Percentiles rank a stretch among this genome's conserved stretches.
These are phyloP conservation scores for Gopherus flavomarginatus DNA, from an alignment of 2,113 vertebrate species.

Conservation along the genomic window DNA sequence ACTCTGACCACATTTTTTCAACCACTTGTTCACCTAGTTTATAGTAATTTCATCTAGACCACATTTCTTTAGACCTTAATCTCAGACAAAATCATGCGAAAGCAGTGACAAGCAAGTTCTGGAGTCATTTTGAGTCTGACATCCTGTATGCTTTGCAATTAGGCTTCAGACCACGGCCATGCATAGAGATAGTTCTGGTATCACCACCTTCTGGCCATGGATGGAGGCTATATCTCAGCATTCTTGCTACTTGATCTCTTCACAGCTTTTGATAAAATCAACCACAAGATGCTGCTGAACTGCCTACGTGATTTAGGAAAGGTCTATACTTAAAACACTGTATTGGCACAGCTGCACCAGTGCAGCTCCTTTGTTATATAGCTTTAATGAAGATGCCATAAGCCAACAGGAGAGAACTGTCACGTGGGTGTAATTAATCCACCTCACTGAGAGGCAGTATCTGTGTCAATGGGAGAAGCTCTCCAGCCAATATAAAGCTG, in stretches of 20 bases:
- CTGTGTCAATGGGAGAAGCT: background rate
- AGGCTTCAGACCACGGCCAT: background rate
- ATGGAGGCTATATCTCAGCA: background rate
- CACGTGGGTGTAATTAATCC: background rate
- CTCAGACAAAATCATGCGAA: too few relatives aligned
- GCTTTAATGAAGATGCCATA: background rate
- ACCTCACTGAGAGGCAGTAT: background rate
- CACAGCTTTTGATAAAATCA: background rate
- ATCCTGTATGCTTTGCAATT: background rate
- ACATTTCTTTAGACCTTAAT: too few relatives aligned
- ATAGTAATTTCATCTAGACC: too few relatives aligned
- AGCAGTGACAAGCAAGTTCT: background rate
- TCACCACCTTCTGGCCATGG: background rate
- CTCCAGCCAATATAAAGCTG: background rate
- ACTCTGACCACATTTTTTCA: background rate
- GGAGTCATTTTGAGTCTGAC: background rate
- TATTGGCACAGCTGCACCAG: background rate
- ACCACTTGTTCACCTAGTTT: too few relatives aligned
- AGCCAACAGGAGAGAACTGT: background rate
- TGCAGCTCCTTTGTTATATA: too few relatives aligned
- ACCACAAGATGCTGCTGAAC: background rate
- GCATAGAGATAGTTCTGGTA: background rate
- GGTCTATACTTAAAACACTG: background rate
- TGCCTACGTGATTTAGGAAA: background rate
- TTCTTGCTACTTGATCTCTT: background rate